Evolutionary conservation across 1,140 invertebrate genomes (phyloP).

Genomic region (Drosophila lowei): DNA sequence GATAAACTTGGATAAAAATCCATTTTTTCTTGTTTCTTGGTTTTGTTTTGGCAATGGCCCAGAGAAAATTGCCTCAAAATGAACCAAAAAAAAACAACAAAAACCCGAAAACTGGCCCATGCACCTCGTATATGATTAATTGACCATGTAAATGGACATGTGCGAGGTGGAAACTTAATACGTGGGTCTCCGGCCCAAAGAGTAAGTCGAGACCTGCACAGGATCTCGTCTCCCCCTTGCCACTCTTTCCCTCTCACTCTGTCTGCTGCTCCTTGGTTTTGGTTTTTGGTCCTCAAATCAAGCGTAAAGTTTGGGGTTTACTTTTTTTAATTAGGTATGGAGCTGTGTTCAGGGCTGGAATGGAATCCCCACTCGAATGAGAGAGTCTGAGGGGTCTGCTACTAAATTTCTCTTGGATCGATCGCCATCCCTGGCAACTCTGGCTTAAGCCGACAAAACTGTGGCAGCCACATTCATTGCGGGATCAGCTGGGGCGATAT

Average conservation of each 20-base stretch:
- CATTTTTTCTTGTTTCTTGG: slow-evolving; percentile 1
- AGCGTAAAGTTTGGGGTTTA: slow-evolving; percentile 72
- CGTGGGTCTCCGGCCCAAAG: slow-evolving; percentile 22
- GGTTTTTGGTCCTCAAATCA: slow-evolving; percentile 57
- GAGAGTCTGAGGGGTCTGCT: no score
- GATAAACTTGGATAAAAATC: slow-evolving; percentile 60
- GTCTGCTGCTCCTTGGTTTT: slow-evolving; percentile 14
- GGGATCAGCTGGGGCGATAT: slow-evolving; percentile 72
- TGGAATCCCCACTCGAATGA: not conserved
- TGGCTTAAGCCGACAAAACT: slow-evolving; percentile 50
- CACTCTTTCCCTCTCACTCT: not conserved
- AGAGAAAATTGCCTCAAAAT: slow-evolving; percentile 54
- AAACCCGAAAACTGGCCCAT: slow-evolving; percentile 26
- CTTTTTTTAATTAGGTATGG: slow-evolving; percentile 66
- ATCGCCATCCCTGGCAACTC: slow-evolving; percentile 3
- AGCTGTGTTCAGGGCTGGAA: slow-evolving; percentile 9
- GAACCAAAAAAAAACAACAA: slow-evolving; percentile 31
- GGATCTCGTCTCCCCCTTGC: slow-evolving; percentile 35
- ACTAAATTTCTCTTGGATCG: not conserved
- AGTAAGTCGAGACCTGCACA: slow-evolving; percentile 55
- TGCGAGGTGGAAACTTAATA: slow-evolving; percentile 78
- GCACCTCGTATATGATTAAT: slow-evolving; percentile 61
- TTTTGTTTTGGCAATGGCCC: slow-evolving; percentile 41
- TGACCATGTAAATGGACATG: slow-evolving; percentile 81
- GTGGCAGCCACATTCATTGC: slow-evolving; percentile 63